Conservation (phyloP, 2,113 vertebrate species). For the Sapayoa aenigma region DNA sequence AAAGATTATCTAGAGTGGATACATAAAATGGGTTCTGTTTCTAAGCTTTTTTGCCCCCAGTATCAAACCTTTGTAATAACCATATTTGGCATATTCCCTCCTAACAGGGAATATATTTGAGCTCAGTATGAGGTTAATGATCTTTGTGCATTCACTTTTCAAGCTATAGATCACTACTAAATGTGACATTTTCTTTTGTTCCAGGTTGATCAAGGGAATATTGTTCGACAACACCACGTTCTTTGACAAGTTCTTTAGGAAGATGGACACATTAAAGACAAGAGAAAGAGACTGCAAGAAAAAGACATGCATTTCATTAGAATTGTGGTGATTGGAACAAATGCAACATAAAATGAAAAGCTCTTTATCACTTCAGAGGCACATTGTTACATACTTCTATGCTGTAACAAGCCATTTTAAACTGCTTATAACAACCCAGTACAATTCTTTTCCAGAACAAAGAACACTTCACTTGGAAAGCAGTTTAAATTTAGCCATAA, state of each 20-base stretch:
- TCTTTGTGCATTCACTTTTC: neutral
- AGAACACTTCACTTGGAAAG: neutral
- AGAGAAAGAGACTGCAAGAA: neutral
- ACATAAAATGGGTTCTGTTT: neutral
- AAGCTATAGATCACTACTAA: neutral
- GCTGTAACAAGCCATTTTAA: neutral
- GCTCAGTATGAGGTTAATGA: neutral
- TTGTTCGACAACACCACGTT: accelerated
- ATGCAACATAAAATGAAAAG: neutral
- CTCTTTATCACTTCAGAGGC: neutral
- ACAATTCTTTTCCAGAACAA: neutral
- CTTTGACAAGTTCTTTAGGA: neutral
- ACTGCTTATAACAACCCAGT: neutral
- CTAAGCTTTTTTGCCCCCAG: neutral
- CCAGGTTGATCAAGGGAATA: neutral
- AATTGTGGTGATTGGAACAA: neutral
- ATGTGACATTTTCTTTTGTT: neutral
- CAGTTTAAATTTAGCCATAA: neutral
- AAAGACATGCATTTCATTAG: neutral
- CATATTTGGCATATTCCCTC: neutral
- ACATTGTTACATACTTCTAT: neutral
- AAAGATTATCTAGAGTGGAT: neutral
- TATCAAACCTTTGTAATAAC: neutral
- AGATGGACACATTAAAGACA: neutral
- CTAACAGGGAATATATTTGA: neutral